These are phyloP conservation scores for Drosophila paulistorum DNA, from an alignment of 1,140 invertebrate genomes.

Conservation along the genomic window DNA sequence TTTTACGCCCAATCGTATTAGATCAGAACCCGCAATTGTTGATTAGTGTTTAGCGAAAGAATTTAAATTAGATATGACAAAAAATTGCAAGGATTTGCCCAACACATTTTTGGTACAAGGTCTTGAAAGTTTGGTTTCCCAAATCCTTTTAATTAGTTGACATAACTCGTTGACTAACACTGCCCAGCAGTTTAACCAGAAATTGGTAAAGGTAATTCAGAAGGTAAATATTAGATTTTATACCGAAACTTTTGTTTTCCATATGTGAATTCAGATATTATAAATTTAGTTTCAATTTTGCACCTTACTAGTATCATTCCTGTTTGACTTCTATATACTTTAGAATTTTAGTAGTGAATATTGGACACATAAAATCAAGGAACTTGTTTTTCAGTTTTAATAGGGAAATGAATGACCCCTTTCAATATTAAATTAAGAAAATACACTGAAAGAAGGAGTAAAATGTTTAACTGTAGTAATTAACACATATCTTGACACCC, in stretches of 20 bases:
- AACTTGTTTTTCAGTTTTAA: not conserved
- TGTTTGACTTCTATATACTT: too few species aligned
- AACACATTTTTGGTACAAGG: constrained; percentile 3
- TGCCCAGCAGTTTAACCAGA: not conserved
- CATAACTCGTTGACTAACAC: not conserved
- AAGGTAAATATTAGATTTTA: not conserved
- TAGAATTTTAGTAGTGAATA: too few species aligned
- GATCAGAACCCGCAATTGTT: constrained; percentile 57
- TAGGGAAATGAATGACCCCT: not conserved
- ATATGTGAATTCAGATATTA: too few species aligned
- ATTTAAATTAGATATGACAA: constrained; percentile 27
- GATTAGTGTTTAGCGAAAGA: constrained; percentile 66
- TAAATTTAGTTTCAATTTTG: too few species aligned
- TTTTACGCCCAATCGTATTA: constrained; percentile 45
- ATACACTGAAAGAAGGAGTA: not conserved
- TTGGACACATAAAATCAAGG: too few species aligned
- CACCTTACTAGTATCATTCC: too few species aligned
- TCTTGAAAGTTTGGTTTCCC: too few species aligned
- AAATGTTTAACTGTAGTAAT: constrained; percentile 13
- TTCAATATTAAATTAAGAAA: not conserved
- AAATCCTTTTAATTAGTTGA: not conserved
- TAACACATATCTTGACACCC: constrained; percentile 21
- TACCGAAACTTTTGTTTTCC: not conserved
- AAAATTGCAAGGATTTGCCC: constrained; percentile 7
- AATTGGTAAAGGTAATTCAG: too few species aligned